Evolutionary conservation across 1,140 invertebrate species (phyloP).

Genomic region (Heliconius nattereri): DNA sequence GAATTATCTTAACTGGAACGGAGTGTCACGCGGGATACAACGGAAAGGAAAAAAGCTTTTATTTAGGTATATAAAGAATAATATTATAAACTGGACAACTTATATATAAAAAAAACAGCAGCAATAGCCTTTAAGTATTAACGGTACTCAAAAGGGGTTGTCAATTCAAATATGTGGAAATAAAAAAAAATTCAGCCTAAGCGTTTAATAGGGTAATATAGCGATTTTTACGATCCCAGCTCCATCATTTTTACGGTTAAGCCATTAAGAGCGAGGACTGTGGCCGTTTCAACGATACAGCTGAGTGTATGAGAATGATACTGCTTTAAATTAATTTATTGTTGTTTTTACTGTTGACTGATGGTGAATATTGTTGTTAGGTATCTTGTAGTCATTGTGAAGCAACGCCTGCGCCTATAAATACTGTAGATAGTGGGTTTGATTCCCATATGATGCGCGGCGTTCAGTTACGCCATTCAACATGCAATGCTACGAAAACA

Average conservation of each 20-base stretch:
- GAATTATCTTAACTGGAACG: too few species aligned
- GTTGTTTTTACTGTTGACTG: neutral
- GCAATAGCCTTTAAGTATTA: neutral
- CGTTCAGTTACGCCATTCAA: too few species aligned
- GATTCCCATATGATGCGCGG: too few species aligned
- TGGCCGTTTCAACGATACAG: slow-evolving; percentile 4
- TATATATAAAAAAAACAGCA: neutral
- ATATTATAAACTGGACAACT: neutral
- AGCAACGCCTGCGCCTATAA: too few species aligned
- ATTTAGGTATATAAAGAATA: neutral
- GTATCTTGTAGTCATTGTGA: too few species aligned
- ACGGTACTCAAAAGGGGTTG: slow-evolving; percentile 1
- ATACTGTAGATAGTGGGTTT: too few species aligned
- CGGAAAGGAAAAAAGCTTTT: neutral
- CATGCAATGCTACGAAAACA: too few species aligned
- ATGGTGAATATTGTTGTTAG: neutral
- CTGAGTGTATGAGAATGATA: slow-evolving; percentile 8
- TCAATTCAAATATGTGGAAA: slow-evolving; percentile 6
- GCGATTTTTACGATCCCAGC: slow-evolving; percentile 4
- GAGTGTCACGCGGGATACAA: too few species aligned
- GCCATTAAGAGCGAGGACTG: slow-evolving; percentile 6
- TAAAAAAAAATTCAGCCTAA: slow-evolving; percentile 2
- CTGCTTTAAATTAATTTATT: slow-evolving; percentile 5
- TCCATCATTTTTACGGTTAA: slow-evolving; percentile 14
- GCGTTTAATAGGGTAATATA: slow-evolving; percentile 3